Base-by-base conservation (phyloP, 1,140 invertebrate species). In the Trinorchestia longiramus region DNA sequence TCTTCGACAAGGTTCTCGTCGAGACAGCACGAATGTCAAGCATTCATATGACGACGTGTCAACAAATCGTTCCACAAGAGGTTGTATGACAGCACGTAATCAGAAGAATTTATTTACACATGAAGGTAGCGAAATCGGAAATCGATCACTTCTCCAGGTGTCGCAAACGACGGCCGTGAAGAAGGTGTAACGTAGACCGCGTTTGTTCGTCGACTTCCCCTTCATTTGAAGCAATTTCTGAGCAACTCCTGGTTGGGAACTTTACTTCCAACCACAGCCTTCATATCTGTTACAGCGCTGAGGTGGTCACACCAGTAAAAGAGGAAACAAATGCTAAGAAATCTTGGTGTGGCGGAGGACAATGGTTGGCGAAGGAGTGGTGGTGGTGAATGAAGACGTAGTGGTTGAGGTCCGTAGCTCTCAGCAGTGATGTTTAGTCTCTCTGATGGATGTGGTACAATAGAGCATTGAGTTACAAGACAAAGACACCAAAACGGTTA, bases 371-470 rank as follows among this genome's bases (percentile, higher is more conserved):
- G 28, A 11, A 36, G 62, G 36, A 77, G 11, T 3, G 28, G 62
- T 77, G 15, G 62, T 23, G 19, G 47, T 19, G 19, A 19, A 53
- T 53, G 47, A 53, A 77, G 28, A 3, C 3, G 62, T 11, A 3
- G 62, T 36, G 11, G 11, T 77, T 28, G 28, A 77, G 62, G 62
- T 77, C 62, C 62, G 62, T 23, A 1, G 62, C 11, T 36, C n/a
- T n/a, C 11, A 77, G 62, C 62, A 36, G 15, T 77, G 62, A 43
- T 42, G 88, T 90, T 42, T 90, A 90, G n/a, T 90, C 88, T 42
- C 88, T 90, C 88, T 90, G 88, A 90, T 90, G 88, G 88, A 42
- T 41, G n/a, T 90, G 88, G 88, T 90, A 90, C 88, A 90, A 90
- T 42, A 90, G 41, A 90, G 88, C 88, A 90, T 90, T 43, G n/a